A percentile compares a stretch with the other conserved stretches of the same genome.
These are phyloP conservation scores for Bellardia bayeri DNA, from an alignment of 2,888 invertebrate species.

Conservation along the genomic window DNA sequence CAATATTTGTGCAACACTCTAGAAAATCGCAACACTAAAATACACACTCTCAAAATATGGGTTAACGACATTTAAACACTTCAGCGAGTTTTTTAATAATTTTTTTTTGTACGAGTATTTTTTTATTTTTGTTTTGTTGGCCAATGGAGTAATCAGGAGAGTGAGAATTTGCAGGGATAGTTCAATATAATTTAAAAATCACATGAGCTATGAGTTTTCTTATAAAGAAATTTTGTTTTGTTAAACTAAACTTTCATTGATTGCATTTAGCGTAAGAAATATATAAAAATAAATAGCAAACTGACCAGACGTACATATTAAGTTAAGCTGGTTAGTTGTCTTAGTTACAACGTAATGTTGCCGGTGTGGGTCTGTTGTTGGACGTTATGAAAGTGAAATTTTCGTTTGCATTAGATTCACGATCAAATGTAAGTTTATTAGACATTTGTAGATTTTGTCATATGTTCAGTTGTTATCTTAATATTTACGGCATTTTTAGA, in stretches of 20 bases:
- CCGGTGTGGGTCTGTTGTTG: neutral
- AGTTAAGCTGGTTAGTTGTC: slow-evolving; percentile 22
- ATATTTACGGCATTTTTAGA: neutral
- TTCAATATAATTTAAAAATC: slow-evolving; percentile 1
- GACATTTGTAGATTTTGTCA: slow-evolving; percentile 2
- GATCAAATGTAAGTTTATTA: neutral
- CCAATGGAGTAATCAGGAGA: slow-evolving; percentile 19
- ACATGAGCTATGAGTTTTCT: slow-evolving; percentile 25
- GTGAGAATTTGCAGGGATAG: slow-evolving; percentile 18
- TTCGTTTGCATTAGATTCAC: slow-evolving; percentile 39
- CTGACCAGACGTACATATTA: neutral
- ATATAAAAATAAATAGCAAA: neutral
- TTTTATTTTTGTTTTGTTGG: neutral
- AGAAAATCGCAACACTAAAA: slow-evolving; percentile 28
- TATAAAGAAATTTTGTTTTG: slow-evolving; percentile 35
- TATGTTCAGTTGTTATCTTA: neutral
- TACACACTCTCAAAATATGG: slow-evolving; percentile 55
- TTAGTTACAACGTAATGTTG: slow-evolving; percentile 13
- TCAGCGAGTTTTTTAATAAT: slow-evolving; percentile 29
- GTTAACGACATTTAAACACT: slow-evolving; percentile 70
- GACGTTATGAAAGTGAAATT: slow-evolving; percentile 41
- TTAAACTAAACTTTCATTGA: slow-evolving; percentile 26
- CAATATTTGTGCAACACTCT: slow-evolving; percentile 69
- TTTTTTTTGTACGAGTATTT: neutral
- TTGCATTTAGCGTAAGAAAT: slow-evolving; percentile 4